A percentile compares a stretch with the other conserved stretches of the same genome.
phyloP scores from a whole-genome alignment of 2,797 vertebrate genomes.

The Characodon lateralis region DNA sequence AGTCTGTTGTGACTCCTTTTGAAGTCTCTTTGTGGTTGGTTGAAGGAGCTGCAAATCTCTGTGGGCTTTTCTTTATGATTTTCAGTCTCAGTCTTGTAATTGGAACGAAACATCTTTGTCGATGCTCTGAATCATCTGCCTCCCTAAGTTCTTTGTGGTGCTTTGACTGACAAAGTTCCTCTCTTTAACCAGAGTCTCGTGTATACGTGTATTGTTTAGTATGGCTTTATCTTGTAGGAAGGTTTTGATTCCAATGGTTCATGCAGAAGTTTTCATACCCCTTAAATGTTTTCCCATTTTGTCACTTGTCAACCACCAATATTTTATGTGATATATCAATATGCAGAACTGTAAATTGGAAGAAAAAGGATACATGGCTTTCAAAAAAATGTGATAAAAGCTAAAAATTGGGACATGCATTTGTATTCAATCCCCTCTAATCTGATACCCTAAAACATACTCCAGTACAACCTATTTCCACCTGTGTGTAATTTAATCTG shows the following conservation, averaged over 20 bases:
- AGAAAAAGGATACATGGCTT: background rate
- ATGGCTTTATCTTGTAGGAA: background rate
- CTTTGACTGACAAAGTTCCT: background rate
- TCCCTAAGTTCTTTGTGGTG: background rate
- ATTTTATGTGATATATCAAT: background rate
- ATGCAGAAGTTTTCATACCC: background rate
- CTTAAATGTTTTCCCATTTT: background rate
- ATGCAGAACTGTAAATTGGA: background rate
- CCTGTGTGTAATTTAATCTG: background rate
- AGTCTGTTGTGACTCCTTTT: background rate
- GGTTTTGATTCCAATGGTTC: background rate
- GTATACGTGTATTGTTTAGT: background rate
- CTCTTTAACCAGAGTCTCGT: background rate
- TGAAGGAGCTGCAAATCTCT: background rate
- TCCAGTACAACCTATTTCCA: background rate
- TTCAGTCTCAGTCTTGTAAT: background rate
- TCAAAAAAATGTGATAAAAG: background rate
- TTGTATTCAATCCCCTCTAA: background rate
- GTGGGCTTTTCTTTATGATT: background rate
- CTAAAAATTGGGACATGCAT: background rate
- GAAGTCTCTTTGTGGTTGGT: background rate
- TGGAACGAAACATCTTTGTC: background rate
- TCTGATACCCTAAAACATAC: no score
- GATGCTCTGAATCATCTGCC: background rate
- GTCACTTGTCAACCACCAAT: background rate